Conservation (phyloP, 2,797 vertebrate species). For the Limosa lapponica region DNA sequence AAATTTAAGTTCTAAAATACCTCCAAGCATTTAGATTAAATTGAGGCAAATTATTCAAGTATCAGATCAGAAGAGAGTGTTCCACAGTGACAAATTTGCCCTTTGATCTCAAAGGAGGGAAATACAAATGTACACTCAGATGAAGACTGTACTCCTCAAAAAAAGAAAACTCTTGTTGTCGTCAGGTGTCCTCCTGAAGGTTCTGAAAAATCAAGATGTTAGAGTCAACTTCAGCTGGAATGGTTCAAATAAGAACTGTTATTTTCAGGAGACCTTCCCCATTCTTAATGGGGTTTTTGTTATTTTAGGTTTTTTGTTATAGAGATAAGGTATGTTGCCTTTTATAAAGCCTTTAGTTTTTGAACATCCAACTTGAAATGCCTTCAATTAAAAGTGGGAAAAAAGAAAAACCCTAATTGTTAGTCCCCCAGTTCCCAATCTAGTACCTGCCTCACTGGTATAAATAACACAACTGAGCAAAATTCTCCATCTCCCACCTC, state of each 20-base stretch:
- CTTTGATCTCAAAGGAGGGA: not conserved
- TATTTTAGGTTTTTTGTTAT: not conserved
- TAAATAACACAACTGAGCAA: not conserved
- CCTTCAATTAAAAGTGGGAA: not conserved
- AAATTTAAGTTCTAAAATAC: not conserved
- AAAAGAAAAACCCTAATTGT: fast-evolving
- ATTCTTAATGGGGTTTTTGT: not conserved
- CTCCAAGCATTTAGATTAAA: not conserved
- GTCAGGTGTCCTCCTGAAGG: not conserved
- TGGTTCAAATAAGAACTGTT: not conserved
- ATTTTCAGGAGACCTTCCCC: not conserved
- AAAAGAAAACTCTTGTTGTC: not conserved
- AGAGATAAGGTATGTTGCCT: not conserved
- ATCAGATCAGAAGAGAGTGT: not conserved
- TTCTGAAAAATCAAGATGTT: not conserved
- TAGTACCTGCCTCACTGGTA: not conserved
- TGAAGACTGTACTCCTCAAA: not conserved
- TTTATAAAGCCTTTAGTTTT: not conserved
- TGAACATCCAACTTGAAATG: not conserved
- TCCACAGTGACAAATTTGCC: not conserved
- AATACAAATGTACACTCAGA: not conserved
- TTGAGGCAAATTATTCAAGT: not conserved
- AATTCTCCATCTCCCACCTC: not conserved
- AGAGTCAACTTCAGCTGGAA: not conserved
- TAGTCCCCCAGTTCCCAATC: not conserved